These are phyloP conservation scores for Eueides isabella DNA, from an alignment of 1,140 invertebrate genomes.

Conservation along the genomic window DNA sequence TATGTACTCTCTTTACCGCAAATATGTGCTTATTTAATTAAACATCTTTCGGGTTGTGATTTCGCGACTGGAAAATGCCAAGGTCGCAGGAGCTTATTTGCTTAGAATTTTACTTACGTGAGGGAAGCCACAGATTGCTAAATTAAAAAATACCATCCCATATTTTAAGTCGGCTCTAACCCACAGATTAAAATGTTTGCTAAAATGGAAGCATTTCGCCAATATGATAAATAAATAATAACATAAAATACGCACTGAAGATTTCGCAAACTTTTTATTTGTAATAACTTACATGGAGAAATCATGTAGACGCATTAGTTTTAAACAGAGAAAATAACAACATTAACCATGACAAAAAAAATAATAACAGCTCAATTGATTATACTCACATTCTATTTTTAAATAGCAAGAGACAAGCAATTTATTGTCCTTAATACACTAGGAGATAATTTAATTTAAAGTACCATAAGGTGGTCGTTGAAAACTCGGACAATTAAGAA, in stretches of 20 bases:
- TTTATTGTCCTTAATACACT: constrained; percentile 40
- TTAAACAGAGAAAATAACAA: not conserved
- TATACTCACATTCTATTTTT: constrained; percentile 14
- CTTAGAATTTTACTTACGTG: constrained; percentile 9
- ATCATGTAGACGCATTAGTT: not conserved
- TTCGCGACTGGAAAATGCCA: not conserved
- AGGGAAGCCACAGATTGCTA: constrained; percentile 9
- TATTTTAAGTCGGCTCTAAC: not conserved
- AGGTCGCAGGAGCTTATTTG: constrained; percentile 8
- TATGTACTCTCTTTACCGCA: not conserved
- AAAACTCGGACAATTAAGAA: constrained; percentile 39
- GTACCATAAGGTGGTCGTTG: constrained; percentile 32
- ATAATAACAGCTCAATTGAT: not conserved
- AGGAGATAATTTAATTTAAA: constrained; percentile 42
- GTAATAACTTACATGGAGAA: not conserved
- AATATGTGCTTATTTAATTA: constrained; percentile 1
- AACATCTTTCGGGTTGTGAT: constrained; percentile 1
- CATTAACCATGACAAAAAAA: not conserved
- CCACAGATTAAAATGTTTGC: not conserved
- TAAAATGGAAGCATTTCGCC: not conserved
- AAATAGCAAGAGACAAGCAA: not conserved
- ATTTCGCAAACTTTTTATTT: not conserved
- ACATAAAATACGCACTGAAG: not conserved
- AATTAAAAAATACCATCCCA: constrained; percentile 22
- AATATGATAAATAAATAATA: not conserved